A percentile compares a stretch with the other conserved stretches of the same genome.
Conservation (phyloP, 2,113 vertebrate species). For the Gobio gobio region DNA sequence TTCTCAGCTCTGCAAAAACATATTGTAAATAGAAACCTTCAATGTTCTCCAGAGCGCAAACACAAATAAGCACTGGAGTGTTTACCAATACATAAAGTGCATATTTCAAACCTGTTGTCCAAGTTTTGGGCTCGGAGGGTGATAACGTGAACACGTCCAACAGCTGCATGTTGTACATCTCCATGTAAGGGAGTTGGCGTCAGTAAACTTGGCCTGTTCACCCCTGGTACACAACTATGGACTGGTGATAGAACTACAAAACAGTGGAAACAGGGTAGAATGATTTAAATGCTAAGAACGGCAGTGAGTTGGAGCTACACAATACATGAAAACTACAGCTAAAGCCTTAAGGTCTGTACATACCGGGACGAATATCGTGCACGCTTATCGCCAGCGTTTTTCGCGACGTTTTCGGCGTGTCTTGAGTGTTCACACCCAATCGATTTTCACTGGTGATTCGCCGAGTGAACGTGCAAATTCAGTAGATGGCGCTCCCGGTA, state of each 20-base stretch:
- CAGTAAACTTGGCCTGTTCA: slow-evolving; percentile 63
- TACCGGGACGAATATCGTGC: too few species aligned
- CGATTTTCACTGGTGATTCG: too few species aligned
- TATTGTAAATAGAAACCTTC: not conserved
- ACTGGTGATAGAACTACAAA: slow-evolving; percentile 67
- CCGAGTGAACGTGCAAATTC: too few species aligned
- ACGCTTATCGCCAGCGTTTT: too few species aligned
- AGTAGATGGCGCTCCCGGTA: too few species aligned
- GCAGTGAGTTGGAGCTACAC: not conserved
- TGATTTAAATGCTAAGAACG: not conserved
- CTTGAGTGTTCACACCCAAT: too few species aligned
- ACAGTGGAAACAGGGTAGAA: not conserved
- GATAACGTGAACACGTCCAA: slow-evolving; percentile 61
- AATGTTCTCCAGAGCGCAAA: not conserved
- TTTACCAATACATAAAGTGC: not conserved
- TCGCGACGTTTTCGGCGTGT: too few species aligned
- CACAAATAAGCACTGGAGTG: not conserved
- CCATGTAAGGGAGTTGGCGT: slow-evolving; percentile 63
- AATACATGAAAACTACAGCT: not conserved
- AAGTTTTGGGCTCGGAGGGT: slow-evolving; percentile 59
- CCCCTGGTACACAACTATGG: slow-evolving; percentile 60
- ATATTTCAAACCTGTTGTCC: slow-evolving; percentile 56
- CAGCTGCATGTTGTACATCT: slow-evolving; percentile 55
- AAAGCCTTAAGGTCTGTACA: not conserved
- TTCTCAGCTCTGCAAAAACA: not conserved